Percentiles rank a stretch among this genome's conserved stretches.
Evolutionary conservation across 2,888 invertebrate genomes (phyloP).

Genomic region (Archips xylosteana): DNA sequence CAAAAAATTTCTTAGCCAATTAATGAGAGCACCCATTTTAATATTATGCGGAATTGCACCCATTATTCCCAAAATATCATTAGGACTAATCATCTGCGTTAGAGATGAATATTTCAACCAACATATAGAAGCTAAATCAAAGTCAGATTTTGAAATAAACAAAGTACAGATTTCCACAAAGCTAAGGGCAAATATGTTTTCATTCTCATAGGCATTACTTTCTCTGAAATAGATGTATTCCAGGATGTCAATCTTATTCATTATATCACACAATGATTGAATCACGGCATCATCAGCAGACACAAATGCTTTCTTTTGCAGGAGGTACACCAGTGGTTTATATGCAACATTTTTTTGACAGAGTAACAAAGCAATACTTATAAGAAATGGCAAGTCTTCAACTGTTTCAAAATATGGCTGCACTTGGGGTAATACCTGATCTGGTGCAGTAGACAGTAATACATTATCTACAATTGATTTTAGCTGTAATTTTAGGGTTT

Average conservation of each 20-base stretch:
- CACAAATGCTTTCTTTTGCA: constrained; percentile 67
- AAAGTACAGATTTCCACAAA: constrained; percentile 68
- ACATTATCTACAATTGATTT: constrained; percentile 56
- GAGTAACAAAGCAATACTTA: constrained; percentile 60
- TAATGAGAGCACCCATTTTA: constrained; percentile 75
- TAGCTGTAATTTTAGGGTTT: constrained; percentile 64
- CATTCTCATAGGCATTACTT: constrained; percentile 63
- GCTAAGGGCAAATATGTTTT: constrained; percentile 66
- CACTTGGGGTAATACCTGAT: constrained; percentile 58
- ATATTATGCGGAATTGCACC: constrained; percentile 72
- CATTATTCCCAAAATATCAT: constrained; percentile 69
- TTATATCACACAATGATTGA: constrained; percentile 60
- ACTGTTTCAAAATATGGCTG: constrained; percentile 67
- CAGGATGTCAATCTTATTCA: constrained; percentile 74
- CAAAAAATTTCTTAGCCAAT: constrained; percentile 78
- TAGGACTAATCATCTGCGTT: constrained; percentile 55
- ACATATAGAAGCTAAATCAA: constrained; percentile 78
- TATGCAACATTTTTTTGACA: constrained; percentile 64
- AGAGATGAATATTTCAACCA: constrained; percentile 77
- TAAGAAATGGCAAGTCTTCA: constrained; percentile 63
- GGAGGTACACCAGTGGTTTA: constrained; percentile 66
- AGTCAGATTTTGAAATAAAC: constrained; percentile 73
- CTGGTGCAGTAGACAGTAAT: constrained; percentile 51
- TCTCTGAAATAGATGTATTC: constrained; percentile 76
- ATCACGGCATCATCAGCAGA: constrained; percentile 55